Base-by-base conservation (phyloP, 2,888 invertebrate species). In the Euproctis similis region DNA sequence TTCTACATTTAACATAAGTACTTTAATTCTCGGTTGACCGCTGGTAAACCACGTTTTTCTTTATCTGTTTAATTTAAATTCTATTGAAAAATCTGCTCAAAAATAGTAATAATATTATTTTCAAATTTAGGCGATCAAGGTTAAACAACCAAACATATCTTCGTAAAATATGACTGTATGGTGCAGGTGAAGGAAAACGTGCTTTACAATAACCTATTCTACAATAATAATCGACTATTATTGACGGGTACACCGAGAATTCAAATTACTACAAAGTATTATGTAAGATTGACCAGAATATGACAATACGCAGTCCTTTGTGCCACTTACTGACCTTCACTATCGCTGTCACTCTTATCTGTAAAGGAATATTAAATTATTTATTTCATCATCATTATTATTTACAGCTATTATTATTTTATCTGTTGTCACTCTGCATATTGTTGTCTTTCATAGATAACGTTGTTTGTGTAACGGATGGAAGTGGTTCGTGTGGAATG, bases 261-360 rank as follows among this genome's bases (percentile, higher is more conserved):
- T 69, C 63, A 67, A 69, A 66, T 70, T 75, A 78, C 66, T 71
- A 66, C 59, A 62, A 62, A 68, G 55, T 73, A 80, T 77, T 75
- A 81, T 68, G 72, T 76, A 76, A 78, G 70, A 71, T 81, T 84
- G 84, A 84, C 84, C 84, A 84, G 84, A 84, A 84, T 81, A 73
- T 68, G 74, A 74, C 70, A 68, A 65, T 67, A 69, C 68, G 70
- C 67, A 68, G 68, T 68, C 61, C 64, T 53, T 49, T 45, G 36
- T 49, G 55, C 48, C 46, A 39, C 62, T 89, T 90, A 94, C 87
- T 94, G 94, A 86, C 94, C 94, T 87, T 95, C 94, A 85, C 94
- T 95, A 87, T 95, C 94, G 87, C 93, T 95, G 89, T 95, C 94
- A 87, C 94, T 94, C 87, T 94, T 94, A 88, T 95, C 94, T 95